These are phyloP conservation scores for Cepaea hortensis DNA, from an alignment of 2,888 invertebrate species.

Conservation along the genomic window DNA sequence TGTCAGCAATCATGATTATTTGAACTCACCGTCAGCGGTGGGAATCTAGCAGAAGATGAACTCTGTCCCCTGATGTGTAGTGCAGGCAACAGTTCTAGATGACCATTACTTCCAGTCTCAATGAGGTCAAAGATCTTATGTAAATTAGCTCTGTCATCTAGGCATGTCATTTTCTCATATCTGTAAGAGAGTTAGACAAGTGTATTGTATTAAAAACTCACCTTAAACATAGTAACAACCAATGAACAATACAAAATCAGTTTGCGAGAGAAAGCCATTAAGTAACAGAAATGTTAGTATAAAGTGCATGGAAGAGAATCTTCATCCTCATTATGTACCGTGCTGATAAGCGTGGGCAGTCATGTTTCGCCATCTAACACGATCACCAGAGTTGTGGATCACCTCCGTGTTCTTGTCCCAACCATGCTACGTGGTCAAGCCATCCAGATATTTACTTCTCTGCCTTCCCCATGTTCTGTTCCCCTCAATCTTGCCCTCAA, in stretches of 20 bases:
- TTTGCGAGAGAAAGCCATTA: not conserved
- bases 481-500: no score
- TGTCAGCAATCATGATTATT: not conserved
- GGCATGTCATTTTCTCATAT: slow-evolving; percentile 2
- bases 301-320: not conserved
- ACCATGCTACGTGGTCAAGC: no score
- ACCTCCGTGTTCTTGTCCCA: no score
- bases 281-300: not conserved
- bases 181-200: not conserved
- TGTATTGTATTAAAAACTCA: not conserved
- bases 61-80: slow-evolving; percentile 37
- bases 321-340: no score
- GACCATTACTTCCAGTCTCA: slow-evolving; percentile 60
- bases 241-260: not conserved
- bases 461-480: no score
- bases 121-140: slow-evolving; percentile 54
- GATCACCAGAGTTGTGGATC: no score
- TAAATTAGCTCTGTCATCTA: slow-evolving; percentile 16
- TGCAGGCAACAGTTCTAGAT: slow-evolving; percentile 56
- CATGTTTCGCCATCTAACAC: not conserved
- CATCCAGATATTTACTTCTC: no score
- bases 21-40: slow-evolving; percentile 34
- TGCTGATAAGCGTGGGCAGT: no score
- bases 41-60: slow-evolving; percentile 28
- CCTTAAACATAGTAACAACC: not conserved